Percentiles rank a stretch among this genome's conserved stretches.
Evolutionary conservation across 1,140 invertebrate species (phyloP).

Genomic region (Macrostomum lignano): DNA sequence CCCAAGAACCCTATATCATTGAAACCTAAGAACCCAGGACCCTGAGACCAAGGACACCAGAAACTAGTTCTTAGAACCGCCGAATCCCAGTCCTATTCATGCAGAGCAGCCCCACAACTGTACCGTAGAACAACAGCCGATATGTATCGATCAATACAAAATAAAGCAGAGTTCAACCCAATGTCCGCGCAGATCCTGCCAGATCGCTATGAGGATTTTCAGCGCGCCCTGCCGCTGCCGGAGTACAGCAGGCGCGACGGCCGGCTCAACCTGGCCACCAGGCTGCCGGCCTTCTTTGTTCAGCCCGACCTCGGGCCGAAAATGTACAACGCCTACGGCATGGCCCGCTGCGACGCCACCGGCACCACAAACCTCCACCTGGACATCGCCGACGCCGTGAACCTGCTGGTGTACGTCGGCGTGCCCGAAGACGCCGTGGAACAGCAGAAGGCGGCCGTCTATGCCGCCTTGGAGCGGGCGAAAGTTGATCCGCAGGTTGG

Average conservation of each 20-base stretch:
- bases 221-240: conserved; percentile 55
- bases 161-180: too few relatives aligned
- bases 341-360: conserved; percentile 26
- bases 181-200: too few relatives aligned
- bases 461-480: conserved; percentile 59
- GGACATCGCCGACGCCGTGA: conserved; percentile 83
- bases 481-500: conserved; percentile 11
- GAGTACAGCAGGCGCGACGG: conserved; percentile 69
- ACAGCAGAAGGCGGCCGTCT: conserved; percentile 39
- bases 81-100: too few relatives aligned
- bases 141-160: too few relatives aligned
- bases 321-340: conserved; percentile 87
- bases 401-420: conserved; percentile 83
- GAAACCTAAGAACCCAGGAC: too few relatives aligned
- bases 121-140: too few relatives aligned
- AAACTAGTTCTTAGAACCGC: too few relatives aligned
- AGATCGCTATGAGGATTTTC: conserved; percentile 57
- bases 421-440: conserved; percentile 46
- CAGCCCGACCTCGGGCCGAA: conserved; percentile 79
- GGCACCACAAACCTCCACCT: conserved; percentile 85
- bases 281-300: conserved; percentile 69
- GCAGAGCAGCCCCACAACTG: too few relatives aligned
- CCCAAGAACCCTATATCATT: too few relatives aligned
- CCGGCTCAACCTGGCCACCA: conserved; percentile 49
- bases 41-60: too few relatives aligned